Evolutionary conservation across 2,113 vertebrate species (phyloP).

Genomic region (Hippocampus abdominalis): DNA sequence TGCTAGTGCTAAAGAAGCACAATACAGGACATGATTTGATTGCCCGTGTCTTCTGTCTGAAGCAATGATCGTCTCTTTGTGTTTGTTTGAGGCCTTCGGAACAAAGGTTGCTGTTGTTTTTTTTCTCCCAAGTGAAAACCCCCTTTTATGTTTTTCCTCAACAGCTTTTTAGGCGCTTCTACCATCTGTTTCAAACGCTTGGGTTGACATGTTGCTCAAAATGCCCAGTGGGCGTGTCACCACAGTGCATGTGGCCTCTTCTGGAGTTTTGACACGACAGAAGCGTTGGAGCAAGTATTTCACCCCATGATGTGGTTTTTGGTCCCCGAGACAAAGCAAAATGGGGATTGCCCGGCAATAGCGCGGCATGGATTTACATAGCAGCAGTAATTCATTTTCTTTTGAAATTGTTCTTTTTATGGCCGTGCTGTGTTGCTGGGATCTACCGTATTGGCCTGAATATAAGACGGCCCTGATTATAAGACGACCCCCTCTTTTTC

Average conservation of each 20-base stretch:
- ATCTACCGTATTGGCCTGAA: no score
- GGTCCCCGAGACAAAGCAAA: conserved; percentile 9
- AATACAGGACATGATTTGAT: background rate
- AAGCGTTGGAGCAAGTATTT: conserved; percentile 21
- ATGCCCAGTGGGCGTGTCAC: conserved; percentile 14
- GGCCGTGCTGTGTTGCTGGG: conserved; percentile 9
- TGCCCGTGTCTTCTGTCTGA: background rate
- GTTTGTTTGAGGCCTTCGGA: conserved; percentile 10
- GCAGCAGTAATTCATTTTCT: conserved; percentile 5
- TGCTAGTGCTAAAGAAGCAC: background rate
- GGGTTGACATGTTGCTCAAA: conserved; percentile 17
- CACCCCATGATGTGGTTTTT: background rate
- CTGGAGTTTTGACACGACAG: conserved; percentile 4
- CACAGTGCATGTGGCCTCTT: conserved; percentile 4
- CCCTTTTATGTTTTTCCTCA: conserved; percentile 18
- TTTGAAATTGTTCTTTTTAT: background rate
- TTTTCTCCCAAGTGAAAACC: conserved; percentile 6
- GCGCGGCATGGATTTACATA: conserved; percentile 16
- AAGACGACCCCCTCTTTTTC: no score
- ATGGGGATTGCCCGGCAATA: conserved; percentile 17
- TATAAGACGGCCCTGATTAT: no score
- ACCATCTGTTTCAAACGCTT: background rate
- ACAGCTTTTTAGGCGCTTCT: conserved; percentile 13
- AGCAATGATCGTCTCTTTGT: conserved; percentile 9
- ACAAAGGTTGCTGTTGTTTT: conserved; percentile 4